phyloP scores from a whole-genome alignment of 2,888 invertebrate species.

The Mongoloraphidia duomilia region DNA sequence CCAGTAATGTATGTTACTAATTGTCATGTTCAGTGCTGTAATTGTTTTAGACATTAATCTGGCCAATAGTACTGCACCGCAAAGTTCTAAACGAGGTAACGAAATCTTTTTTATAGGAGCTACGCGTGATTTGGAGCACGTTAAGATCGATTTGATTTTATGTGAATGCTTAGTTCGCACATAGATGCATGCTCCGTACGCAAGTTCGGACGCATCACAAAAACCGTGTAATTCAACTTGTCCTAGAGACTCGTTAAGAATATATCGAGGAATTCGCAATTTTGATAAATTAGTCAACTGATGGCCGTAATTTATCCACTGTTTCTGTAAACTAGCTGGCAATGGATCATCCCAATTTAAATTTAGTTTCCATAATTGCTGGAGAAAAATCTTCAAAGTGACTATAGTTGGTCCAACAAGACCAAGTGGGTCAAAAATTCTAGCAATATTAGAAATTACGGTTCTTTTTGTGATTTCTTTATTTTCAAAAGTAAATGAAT shows the following conservation, averaged over 20 bases:
- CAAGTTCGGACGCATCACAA: constrained; percentile 13
- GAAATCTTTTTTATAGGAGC: not conserved
- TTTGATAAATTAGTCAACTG: too few relatives aligned
- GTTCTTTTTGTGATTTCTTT: constrained; percentile 3
- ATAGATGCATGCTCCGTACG: constrained; percentile 16
- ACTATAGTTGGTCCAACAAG: constrained; percentile 7
- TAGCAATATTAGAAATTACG: constrained; percentile 5
- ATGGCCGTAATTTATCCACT: constrained; percentile 1
- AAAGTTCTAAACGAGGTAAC: not conserved
- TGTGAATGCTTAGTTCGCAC: too few relatives aligned
- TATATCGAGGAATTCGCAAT: too few relatives aligned
- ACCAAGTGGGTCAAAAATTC: constrained; percentile 12
- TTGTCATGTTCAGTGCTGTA: not conserved
- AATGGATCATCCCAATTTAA: constrained; percentile 10
- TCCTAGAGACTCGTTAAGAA: too few relatives aligned
- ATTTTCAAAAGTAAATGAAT: not conserved
- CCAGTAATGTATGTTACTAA: not conserved
- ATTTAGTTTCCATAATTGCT: constrained; percentile 8
- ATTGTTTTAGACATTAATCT: not conserved
- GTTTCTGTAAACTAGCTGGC: not conserved
- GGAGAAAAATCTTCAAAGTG: constrained; percentile 10
- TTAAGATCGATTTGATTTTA: too few relatives aligned
- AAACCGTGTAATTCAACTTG: constrained; percentile 16
- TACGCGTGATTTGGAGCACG: not conserved
- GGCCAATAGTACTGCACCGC: not conserved